A percentile compares a stretch with the other conserved stretches of the same genome.
Evolutionary conservation across 35 echinoderm and acorn worm genomes (phyloP).

Genomic region (Apostichopus parvimensis): DNA sequence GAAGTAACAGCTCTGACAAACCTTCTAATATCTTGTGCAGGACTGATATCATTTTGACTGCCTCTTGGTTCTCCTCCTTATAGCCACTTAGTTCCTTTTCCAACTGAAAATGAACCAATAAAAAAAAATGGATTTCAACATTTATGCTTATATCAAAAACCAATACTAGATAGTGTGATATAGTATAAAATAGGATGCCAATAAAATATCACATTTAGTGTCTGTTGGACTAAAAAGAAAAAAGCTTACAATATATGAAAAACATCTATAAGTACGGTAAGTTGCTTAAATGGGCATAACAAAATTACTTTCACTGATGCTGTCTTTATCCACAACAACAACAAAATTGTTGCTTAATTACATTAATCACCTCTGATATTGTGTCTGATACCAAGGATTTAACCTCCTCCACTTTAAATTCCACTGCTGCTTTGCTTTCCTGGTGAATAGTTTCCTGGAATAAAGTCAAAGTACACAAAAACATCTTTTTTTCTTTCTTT

Average conservation of each 20-base stretch:
- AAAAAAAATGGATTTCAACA: background rate
- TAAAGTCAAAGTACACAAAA: background rate
- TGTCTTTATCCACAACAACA: background rate
- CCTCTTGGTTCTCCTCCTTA: constrained; percentile 28
- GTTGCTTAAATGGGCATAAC: no score
- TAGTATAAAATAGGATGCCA: no score
- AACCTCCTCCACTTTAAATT: constrained; percentile 27
- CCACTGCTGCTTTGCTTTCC: constrained; percentile 23
- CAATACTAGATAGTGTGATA: no score
- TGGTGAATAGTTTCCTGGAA: constrained; percentile 10
- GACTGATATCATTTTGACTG: constrained; percentile 43
- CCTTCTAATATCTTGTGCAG: constrained; percentile 48
- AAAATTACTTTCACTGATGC: no score
- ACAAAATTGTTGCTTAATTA: background rate
- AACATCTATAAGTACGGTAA: no score
- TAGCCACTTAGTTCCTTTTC: constrained; percentile 10
- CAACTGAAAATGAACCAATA: background rate
- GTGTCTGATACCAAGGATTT: constrained; percentile 32
- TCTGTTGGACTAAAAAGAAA: no score
- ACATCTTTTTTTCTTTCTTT: background rate
- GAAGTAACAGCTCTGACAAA: background rate
- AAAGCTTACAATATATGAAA: no score
- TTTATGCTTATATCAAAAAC: no score
- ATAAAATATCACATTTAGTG: no score
- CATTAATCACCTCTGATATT: constrained; percentile 26